These are phyloP conservation scores for Fragum fragum DNA, from an alignment of 2,888 invertebrate genomes.

Conservation along the genomic window DNA sequence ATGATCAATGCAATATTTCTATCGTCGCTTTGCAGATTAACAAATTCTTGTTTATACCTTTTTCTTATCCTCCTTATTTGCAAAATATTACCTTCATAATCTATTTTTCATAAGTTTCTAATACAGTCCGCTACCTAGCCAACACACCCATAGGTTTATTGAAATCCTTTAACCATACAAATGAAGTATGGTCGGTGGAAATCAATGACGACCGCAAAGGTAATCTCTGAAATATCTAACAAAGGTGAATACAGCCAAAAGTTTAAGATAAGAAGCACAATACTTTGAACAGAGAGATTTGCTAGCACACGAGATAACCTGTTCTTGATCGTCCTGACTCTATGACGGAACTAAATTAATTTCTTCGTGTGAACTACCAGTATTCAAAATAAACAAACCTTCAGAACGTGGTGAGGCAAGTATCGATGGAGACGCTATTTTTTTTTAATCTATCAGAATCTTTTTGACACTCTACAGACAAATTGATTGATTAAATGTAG, in stretches of 20 bases:
- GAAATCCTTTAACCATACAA: slow-evolving; percentile 47
- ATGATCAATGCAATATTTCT: slow-evolving; percentile 28
- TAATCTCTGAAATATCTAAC: slow-evolving; percentile 67
- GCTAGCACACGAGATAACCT: slow-evolving; percentile 65
- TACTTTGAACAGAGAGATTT: slow-evolving; percentile 54
- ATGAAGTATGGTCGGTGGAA: slow-evolving; percentile 69
- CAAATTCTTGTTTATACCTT: slow-evolving; percentile 39
- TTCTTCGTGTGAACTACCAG: slow-evolving; percentile 64
- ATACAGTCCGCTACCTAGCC: slow-evolving; percentile 29
- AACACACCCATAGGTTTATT: slow-evolving; percentile 51
- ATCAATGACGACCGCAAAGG: slow-evolving; percentile 57
- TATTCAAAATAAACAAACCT: slow-evolving; percentile 62
- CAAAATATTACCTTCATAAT: not conserved
- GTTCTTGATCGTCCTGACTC: slow-evolving; percentile 49
- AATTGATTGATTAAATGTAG: no score
- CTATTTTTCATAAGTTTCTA: slow-evolving; percentile 43
- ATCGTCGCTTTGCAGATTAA: slow-evolving; percentile 30
- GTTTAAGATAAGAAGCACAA: slow-evolving; percentile 59
- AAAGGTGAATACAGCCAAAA: slow-evolving; percentile 61
- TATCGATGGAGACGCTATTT: slow-evolving; percentile 42
- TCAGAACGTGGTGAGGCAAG: slow-evolving; percentile 47
- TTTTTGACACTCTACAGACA: slow-evolving; percentile 31
- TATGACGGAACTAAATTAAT: slow-evolving; percentile 65
- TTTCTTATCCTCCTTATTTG: slow-evolving; percentile 34
- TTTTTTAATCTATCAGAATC: slow-evolving; percentile 52